Conservation (phyloP, 2,888 invertebrate species). For the Lumbricus terrestris region DNA sequence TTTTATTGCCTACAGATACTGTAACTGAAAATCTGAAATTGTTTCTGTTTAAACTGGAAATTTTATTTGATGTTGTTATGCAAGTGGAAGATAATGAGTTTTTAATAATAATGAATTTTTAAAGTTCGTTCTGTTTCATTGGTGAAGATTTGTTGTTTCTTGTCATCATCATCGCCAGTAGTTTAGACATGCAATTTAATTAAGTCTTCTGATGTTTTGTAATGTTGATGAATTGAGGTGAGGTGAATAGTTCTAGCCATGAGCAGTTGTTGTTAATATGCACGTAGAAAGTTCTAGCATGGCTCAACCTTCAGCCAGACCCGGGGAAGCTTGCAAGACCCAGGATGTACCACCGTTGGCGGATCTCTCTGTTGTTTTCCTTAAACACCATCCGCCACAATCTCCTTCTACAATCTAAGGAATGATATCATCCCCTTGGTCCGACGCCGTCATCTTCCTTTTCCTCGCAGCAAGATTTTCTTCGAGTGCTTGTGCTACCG, state of each 20-base stretch:
- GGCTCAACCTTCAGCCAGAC: conserved; percentile 3
- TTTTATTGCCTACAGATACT: neutral
- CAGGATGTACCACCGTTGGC: neutral
- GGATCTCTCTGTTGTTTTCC: neutral
- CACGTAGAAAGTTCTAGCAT: conserved; percentile 3
- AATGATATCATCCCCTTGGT: no score
- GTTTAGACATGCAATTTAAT: neutral
- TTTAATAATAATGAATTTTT: neutral
- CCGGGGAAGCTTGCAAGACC: neutral
- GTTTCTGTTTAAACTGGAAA: neutral
- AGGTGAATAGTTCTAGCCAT: neutral
- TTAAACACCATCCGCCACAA: neutral
- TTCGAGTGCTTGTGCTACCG: neutral
- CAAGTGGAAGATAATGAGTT: neutral
- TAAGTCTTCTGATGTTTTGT: neutral
- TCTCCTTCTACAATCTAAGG: neutral
- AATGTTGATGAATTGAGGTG: neutral
- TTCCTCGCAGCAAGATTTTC: neutral
- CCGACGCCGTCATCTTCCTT: neutral
- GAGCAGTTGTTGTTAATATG: neutral
- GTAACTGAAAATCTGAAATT: neutral
- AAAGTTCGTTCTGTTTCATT: neutral
- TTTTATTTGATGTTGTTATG: neutral
- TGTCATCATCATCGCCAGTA: neutral
- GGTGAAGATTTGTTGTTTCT: neutral